Conservation (phyloP, 2,113 vertebrate species). For the Cyprinus carpio region DNA sequence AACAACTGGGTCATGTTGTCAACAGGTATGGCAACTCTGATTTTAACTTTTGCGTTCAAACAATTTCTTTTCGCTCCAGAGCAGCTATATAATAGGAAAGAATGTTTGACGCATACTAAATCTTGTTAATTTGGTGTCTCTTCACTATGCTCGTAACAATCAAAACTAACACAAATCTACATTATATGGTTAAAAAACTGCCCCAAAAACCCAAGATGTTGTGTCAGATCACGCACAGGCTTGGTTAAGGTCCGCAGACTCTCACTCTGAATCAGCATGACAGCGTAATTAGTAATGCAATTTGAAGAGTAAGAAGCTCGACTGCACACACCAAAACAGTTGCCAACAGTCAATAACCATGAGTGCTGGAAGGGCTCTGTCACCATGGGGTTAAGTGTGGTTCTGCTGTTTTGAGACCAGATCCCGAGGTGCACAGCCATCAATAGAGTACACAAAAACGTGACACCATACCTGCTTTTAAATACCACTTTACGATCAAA, state of each 20-base stretch:
- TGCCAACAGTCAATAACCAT: slow-evolving; percentile 27
- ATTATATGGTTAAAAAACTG: background rate
- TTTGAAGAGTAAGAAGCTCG: background rate
- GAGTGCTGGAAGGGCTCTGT: slow-evolving; percentile 30
- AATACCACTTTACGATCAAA: slow-evolving; percentile 22
- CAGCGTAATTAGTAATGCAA: background rate
- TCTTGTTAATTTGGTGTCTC: background rate
- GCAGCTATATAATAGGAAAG: too few relatives aligned
- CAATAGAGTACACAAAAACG: slow-evolving; percentile 51
- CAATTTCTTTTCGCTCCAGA: too few relatives aligned
- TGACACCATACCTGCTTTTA: slow-evolving; percentile 29
- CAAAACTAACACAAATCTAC: background rate
- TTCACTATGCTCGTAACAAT: background rate
- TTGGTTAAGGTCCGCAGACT: background rate
- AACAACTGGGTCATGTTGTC: background rate
- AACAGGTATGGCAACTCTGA: background rate
- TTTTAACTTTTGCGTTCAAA: too few relatives aligned
- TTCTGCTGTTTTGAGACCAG: slow-evolving; percentile 46
- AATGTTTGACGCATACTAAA: too few relatives aligned
- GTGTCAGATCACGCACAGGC: background rate
- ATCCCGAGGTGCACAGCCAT: slow-evolving; percentile 39
- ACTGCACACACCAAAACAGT: slow-evolving; percentile 14
- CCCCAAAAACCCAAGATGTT: too few relatives aligned
- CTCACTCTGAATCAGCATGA: slow-evolving; percentile 28
- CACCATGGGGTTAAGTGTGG: background rate